Evolutionary conservation across 2,888 invertebrate species (phyloP), one percentile per base, ranked within the genome.

Genomic region (Protodeltote pygarga): DNA sequence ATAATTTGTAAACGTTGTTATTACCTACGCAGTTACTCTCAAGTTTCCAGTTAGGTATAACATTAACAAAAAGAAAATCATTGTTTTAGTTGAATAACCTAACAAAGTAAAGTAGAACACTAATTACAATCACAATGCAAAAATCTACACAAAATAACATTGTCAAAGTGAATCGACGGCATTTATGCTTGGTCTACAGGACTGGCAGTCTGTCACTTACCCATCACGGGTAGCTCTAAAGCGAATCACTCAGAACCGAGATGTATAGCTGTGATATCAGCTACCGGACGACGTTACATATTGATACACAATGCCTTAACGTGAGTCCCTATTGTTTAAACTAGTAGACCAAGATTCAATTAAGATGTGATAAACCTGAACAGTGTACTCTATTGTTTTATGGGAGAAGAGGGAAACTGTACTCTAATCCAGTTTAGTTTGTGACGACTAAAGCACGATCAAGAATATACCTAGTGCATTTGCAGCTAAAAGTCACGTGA

Each of bases 81-180:
- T 40, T 46, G 17, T 28, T 11, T 16, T 14, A 29, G 28, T 51
- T 15, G 24, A 31, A 20, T n/a, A n/a, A n/a, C n/a, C n/a, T n/a
- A 28, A 38, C 27, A 33, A 53, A 34, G 42, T 37, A 11, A 41
- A 35, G 25, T 23, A 25, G 55, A 52, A 19, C 17, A 47, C 55
- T 47, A 47, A 62, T 62, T 58, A 34, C 35, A 60, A 45, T 53
- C 23, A 64, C 50, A 58, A 55, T 27, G 25, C 40, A 25, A 44
- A 39, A 32, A 35, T 40, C 31, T 17, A 16, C 8, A 47, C 34
- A 20, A 13, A 46, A 39, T 25, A 13, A 31, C 17, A 34, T 46
- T 46, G 32, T 41, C 21, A 3, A 19, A 31, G 13, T 23, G 10
- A 39, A 20, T 35, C 20, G 16, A 19, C 21, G 16, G 47, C 40